phyloP scores from a whole-genome alignment of 2,888 invertebrate species.

The Marasmarcha lunaedactyla region DNA sequence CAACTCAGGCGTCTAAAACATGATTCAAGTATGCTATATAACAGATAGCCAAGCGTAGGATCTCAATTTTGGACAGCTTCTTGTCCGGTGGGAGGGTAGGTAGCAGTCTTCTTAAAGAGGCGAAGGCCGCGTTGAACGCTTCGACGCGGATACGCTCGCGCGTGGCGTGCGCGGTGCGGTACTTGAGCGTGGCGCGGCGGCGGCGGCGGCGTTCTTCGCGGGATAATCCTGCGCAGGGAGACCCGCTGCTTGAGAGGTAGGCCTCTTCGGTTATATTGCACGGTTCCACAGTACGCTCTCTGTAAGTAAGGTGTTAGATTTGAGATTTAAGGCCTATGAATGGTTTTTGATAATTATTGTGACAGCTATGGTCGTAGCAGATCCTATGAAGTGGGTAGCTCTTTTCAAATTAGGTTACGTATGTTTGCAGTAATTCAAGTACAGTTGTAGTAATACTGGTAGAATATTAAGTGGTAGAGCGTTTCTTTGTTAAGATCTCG shows the following conservation, averaged over 20 bases:
- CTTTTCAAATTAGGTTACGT: too few species aligned
- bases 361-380: too few species aligned
- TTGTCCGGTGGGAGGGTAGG: conserved; percentile 97
- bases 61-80: conserved; percentile 98
- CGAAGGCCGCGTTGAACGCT: conserved; percentile 96
- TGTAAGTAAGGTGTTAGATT: too few species aligned
- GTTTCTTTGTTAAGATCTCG: too few species aligned
- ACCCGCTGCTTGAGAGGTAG: conserved; percentile 57
- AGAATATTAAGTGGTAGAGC: too few species aligned
- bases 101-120: conserved; percentile 87
- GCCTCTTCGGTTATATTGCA: conserved; percentile 55
- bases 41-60: conserved; percentile 94
- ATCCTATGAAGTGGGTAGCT: too few species aligned
- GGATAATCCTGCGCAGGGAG: conserved; percentile 65
- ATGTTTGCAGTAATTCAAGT: too few species aligned
- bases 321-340: too few species aligned
- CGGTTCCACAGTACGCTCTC: conserved; percentile 57
- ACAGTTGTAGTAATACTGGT: too few species aligned
- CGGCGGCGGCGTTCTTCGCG: conserved; percentile 87
- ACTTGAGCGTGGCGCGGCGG: conserved; percentile 95
- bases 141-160: conserved; percentile 96
- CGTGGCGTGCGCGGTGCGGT: conserved; percentile 95
- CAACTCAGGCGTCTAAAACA: conserved; percentile 90
- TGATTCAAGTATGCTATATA: conserved; percentile 98
- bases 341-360: too few species aligned